These are phyloP conservation scores for Chrysodeixis includens DNA, from an alignment of 2,888 invertebrate genomes.

Conservation along the genomic window DNA sequence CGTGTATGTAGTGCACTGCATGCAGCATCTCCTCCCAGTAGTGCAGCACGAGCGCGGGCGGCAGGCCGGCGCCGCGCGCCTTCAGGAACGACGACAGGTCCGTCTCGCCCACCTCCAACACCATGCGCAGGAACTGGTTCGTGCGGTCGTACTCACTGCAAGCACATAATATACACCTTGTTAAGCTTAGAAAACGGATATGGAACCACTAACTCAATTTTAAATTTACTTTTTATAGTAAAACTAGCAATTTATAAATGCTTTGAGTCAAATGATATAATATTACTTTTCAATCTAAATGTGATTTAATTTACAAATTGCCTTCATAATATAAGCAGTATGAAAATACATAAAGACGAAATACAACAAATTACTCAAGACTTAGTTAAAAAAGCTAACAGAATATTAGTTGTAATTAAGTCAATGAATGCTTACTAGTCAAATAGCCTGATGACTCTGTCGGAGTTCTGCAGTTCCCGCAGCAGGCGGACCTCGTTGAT, in stretches of 20 bases:
- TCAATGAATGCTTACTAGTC: slow-evolving; percentile 97
- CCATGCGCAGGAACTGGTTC: slow-evolving; percentile 92
- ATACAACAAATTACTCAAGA: too few relatives aligned
- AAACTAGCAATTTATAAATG: too few relatives aligned
- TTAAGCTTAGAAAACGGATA: neutral
- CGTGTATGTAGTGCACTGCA: slow-evolving; percentile 97
- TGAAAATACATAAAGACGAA: too few relatives aligned
- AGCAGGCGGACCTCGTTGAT: slow-evolving; percentile 96
- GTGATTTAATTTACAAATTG: too few relatives aligned
- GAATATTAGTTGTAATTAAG: too few relatives aligned
- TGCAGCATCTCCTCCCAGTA: slow-evolving; percentile 98
- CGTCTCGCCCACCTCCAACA: slow-evolving; percentile 97
- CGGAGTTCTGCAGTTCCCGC: slow-evolving; percentile 93
- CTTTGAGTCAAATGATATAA: too few relatives aligned
- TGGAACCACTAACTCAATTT: neutral
- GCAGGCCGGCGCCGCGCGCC: slow-evolving; percentile 89
- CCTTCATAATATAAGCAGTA: too few relatives aligned
- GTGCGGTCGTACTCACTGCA: slow-evolving; percentile 92
- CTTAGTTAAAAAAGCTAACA: too few relatives aligned
- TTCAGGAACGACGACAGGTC: slow-evolving; percentile 95
- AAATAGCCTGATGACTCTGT: slow-evolving; percentile 94
- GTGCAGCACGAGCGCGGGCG: slow-evolving; percentile 93
- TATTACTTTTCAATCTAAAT: too few relatives aligned
- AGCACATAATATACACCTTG: neutral
- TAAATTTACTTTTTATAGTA: too few relatives aligned